Conservation (phyloP, 1,140 invertebrate species). For the Neodiprion pinetum region DNA sequence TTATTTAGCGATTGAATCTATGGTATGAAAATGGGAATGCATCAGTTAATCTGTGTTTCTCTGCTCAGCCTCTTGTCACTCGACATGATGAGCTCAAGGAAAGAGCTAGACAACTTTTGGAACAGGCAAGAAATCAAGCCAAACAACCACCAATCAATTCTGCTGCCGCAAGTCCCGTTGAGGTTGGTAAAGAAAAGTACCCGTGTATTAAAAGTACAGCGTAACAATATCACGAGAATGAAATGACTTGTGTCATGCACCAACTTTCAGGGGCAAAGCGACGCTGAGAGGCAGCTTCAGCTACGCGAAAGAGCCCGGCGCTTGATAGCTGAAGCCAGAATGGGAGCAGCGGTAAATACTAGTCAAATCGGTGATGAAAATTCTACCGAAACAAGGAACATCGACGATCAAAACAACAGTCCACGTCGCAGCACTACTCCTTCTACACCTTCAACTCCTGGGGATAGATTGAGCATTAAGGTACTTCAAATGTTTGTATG, state of each 20-base stretch:
- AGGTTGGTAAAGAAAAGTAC: conserved; percentile 48
- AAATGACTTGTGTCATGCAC: not conserved
- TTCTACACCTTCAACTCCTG: conserved; percentile 55
- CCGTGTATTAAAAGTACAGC: too few relatives aligned
- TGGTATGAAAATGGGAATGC: conserved; percentile 10
- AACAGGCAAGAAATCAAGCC: conserved; percentile 82
- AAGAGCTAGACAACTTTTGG: conserved; percentile 87
- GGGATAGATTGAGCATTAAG: conserved; percentile 55
- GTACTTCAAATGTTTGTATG: conserved; percentile 29
- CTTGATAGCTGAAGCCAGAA: conserved; percentile 87
- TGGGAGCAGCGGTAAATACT: conserved; percentile 63
- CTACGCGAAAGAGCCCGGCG: conserved; percentile 86
- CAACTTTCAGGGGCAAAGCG: conserved; percentile 58
- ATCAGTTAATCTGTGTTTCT: conserved; percentile 37
- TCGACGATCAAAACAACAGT: conserved; percentile 59
- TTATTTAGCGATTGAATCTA: conserved; percentile 11
- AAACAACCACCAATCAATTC: conserved; percentile 52
- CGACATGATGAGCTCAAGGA: conserved; percentile 88
- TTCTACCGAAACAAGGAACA: conserved; percentile 51
- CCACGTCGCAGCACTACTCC: conserved; percentile 58
- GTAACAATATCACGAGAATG: not conserved
- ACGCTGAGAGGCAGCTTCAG: conserved; percentile 86
- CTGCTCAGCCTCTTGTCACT: conserved; percentile 72
- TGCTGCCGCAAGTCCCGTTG: conserved; percentile 56
- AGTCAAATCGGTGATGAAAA: conserved; percentile 56